Conservation (phyloP, 1,140 invertebrate species). For the Cyclina sinensis region DNA sequence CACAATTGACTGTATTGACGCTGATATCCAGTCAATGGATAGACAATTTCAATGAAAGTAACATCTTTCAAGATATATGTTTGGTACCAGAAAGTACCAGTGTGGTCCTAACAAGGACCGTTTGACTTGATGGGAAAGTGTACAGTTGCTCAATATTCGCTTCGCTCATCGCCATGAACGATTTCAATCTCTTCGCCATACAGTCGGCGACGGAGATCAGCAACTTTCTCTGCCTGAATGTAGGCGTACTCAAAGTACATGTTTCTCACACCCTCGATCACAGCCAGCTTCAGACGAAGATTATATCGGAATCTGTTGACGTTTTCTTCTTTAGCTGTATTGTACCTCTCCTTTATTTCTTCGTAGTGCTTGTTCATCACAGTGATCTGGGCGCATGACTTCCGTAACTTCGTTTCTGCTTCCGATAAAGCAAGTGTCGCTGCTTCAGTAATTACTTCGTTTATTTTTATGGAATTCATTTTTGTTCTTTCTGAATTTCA, state of each 20-base stretch:
- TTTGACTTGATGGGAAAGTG: neutral
- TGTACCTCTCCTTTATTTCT: constrained; percentile 62
- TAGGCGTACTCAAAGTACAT: constrained; percentile 75
- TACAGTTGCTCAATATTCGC: too few species aligned
- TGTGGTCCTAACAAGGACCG: constrained; percentile 20
- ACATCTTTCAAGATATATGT: constrained; percentile 19
- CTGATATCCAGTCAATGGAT: too few species aligned
- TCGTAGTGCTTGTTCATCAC: constrained; percentile 66
- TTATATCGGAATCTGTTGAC: constrained; percentile 70
- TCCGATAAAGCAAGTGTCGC: neutral
- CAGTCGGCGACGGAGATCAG: constrained; percentile 50
- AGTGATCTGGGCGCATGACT: constrained; percentile 68
- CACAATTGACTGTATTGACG: too few species aligned
- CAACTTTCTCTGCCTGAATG: constrained; percentile 67
- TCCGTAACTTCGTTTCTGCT: constrained; percentile 66
- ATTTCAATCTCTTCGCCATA: constrained; percentile 54
- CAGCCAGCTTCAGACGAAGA: constrained; percentile 68
- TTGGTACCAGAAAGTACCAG: neutral
- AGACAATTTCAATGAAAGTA: too few species aligned
- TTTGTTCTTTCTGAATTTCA: neutral
- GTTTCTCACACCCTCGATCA: constrained; percentile 71
- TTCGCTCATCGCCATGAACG: too few species aligned
- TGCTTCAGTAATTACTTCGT: neutral
- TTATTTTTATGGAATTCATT: neutral
- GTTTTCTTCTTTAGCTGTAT: constrained; percentile 59